A percentile compares a stretch with the other conserved stretches of the same genome.
Conservation (phyloP, 2,113 vertebrate genomes). For the Tyto alba region DNA sequence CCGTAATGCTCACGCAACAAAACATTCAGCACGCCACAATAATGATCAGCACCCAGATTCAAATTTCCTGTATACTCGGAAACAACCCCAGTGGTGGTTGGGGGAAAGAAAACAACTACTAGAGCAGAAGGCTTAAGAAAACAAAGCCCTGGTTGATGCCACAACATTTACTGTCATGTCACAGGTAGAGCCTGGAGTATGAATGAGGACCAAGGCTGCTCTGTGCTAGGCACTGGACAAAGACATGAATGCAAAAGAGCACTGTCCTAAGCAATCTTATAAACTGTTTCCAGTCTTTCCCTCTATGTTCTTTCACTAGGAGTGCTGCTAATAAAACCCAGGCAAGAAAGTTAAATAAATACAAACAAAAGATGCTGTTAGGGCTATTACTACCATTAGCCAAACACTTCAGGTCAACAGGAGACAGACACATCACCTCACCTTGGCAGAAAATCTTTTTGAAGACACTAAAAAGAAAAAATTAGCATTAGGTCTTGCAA, state of each 20-base stretch:
- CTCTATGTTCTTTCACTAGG: neutral
- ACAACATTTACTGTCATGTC: neutral
- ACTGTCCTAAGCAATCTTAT: neutral
- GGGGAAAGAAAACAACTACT: neutral
- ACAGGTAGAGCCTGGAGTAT: neutral
- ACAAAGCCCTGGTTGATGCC: neutral
- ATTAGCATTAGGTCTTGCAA: neutral
- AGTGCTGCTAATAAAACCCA: neutral
- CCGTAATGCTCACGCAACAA: fast-evolving
- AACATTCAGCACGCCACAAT: fast-evolving
- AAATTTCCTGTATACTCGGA: neutral
- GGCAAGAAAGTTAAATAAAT: neutral
- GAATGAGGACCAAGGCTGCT: neutral
- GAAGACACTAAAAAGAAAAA: conserved; percentile 87
- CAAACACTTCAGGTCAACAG: neutral
- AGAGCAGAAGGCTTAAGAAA: neutral
- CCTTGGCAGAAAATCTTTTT: conserved; percentile 96
- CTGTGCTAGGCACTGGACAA: neutral
- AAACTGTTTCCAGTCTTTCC: neutral
- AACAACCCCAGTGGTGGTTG: neutral
- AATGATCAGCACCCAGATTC: neutral
- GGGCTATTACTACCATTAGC: neutral
- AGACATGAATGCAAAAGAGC: neutral
- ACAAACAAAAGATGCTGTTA: neutral
- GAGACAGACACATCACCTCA: conserved; percentile 64